A percentile compares a stretch with the other conserved stretches of the same genome.
These are phyloP conservation scores for Epizoanthus illoricatus DNA, from an alignment of 92 coral and sea anemone genomes.

Conservation along the genomic window DNA sequence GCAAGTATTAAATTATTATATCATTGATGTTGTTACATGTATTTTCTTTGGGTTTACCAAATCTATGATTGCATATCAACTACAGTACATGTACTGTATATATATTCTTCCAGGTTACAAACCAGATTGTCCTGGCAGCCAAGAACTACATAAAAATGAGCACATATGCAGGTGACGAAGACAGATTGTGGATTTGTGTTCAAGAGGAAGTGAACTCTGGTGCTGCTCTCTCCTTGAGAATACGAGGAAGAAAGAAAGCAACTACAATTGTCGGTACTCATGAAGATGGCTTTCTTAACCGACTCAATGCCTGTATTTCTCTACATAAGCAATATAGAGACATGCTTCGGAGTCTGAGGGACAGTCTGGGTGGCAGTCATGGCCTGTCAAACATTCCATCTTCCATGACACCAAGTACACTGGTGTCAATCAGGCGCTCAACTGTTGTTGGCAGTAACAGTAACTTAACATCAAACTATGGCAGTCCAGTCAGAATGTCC, in stretches of 20 bases:
- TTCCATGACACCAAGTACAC: slow-evolving; percentile 64
- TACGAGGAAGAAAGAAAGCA: slow-evolving; percentile 66
- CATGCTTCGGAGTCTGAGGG: slow-evolving; percentile 94
- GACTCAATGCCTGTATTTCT: slow-evolving; percentile 80
- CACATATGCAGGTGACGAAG: slow-evolving; percentile 74
- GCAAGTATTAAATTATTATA: too few species aligned
- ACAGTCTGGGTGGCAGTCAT: slow-evolving; percentile 88
- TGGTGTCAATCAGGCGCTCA: slow-evolving; percentile 60
- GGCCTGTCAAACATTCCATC: slow-evolving; percentile 56
- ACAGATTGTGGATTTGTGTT: slow-evolving; percentile 81
- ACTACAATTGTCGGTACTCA: slow-evolving; percentile 57
- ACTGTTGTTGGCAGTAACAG: slow-evolving; percentile 66
- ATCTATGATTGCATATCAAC: too few species aligned
- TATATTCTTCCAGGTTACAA: slow-evolving; percentile 66
- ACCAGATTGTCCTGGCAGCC: slow-evolving; percentile 88
- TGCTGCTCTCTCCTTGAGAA: slow-evolving; percentile 56
- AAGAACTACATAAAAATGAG: slow-evolving; percentile 71
- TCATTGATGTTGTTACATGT: too few species aligned
- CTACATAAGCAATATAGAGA: slow-evolving; percentile 96
- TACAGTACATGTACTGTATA: background rate
- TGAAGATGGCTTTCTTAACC: slow-evolving; percentile 84
- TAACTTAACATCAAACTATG: slow-evolving; percentile 68
- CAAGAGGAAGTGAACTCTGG: slow-evolving; percentile 76
- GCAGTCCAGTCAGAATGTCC: slow-evolving; percentile 70
- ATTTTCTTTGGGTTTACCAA: too few species aligned